Evolutionary conservation across 2,113 vertebrate species (phyloP), one percentile per base, ranked within the genome.

Genomic region (Phalacrocorax brasilianus): DNA sequence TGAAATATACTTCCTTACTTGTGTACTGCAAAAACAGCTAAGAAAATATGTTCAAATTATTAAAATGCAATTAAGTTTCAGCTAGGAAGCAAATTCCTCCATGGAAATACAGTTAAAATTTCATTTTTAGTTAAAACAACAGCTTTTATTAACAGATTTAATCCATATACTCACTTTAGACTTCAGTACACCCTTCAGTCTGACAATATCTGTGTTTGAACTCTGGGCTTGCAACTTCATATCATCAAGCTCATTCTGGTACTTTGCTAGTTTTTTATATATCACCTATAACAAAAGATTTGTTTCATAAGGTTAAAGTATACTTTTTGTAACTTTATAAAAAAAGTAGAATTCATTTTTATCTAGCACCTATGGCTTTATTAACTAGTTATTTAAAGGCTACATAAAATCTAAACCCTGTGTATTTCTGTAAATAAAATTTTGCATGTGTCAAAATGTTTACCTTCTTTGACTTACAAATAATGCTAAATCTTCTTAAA

Each of bases 101-200:
- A 38, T 21, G 4, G 38, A 72, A 33, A 50, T 16, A 78, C 2
- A 2, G 7, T 28, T 80, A 62, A 63, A 58, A 30, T 33, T 40
- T 62, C 0, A 52, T 47, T 67, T 93, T 85, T 53, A 58, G 9
- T 62, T 70, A 83, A 88, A 56, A 4, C 5, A 65, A 45, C 30
- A 74, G 19, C 38, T 94, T 93, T 76, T 71, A 44, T 44, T 87
- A 50, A 59, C 6, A 70, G 16, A 5, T 89, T 86, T 84, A 38
- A 81, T 67, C 61, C 42, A 71, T 50, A 81, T 70, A 96, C 95
- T 42, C 95, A 98, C 98, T 97, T 98, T 98, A 89, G 97, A 93
- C n/a, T 98, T 97, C 56, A 99, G 94, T 77, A 97, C 79, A 87
- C 88, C 94, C 93, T 98, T 98, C 82, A 98, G 72, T 61, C 96